Evolutionary conservation across 2,888 invertebrate genomes (phyloP), one percentile per base, ranked within the genome.

Genomic region (Eustalomyia histrio): DNA sequence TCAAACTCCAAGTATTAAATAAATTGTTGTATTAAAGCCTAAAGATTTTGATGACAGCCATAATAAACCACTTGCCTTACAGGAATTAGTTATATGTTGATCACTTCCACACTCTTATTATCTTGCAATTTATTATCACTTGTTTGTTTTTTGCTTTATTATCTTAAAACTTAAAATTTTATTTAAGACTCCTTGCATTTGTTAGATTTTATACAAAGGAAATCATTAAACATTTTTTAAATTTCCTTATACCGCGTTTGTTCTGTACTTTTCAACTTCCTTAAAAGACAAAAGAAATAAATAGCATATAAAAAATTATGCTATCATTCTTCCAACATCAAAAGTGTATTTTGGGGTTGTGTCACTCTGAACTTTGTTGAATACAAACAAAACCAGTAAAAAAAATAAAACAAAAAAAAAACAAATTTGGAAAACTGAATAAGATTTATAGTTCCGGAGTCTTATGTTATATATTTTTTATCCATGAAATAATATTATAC

Each of bases 171-270:
- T 29, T 29, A 29, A 29, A 6, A 6, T 29, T 29, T 29, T 4
- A 1, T 29, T 1, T 39, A 39, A 12, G 12, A 39, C 10, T 39
- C 12, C 14, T n/a, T 47, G 5, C 43, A 47, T 4, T 47, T 47
- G 43, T 47, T 47, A 47, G 3, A 47, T n/a, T n/a, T n/a, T 47
- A 7, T n/a, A n/a, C 43, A 10, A 47, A 29, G 76, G 76, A 76
- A 64, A 58, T 76, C 69, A 76, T 76, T 76, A 69, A 69, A 53
- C 18, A 69, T 64, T 64, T 69, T 58, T 64, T n/a, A 39, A 64
- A 35, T 43, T 69, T 63, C 35, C 61, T 64, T 58, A 10, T 24
- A 33, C 29, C 18, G 21, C 14, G 60, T 18, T 60, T 24, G 39
- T 55, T 14, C 24, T 24, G n/a, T 67, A 43, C n/a, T 55, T 16